Evolutionary conservation across 2,113 vertebrate genomes (phyloP), one percentile per base, ranked within the genome.

Genomic region (Nesoenas mayeri): DNA sequence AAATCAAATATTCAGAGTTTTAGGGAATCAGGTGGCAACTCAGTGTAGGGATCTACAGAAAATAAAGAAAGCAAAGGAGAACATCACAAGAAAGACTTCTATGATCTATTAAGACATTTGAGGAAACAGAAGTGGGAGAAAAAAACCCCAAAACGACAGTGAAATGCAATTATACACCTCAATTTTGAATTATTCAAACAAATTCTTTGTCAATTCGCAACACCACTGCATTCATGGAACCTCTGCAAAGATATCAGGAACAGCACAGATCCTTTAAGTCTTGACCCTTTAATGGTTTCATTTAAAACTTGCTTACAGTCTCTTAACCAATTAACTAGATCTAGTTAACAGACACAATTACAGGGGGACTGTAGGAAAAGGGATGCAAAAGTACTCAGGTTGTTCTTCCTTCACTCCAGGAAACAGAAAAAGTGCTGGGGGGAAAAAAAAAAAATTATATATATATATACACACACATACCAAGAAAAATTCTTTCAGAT

Each of bases 401-500:
- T 74, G 44, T 16, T 94, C 44, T 74, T 93, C 57, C 67, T 66
- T 80, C 58, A 51, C 32, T 86, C 20, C 65, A 84, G 56, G 48
- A 96, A 94, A 70, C 11, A 79, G 36, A 85, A 80, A 42, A n/a
- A 58, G 54, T 47, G 20, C 58, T 77, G 31, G 44, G 44, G 17
- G 7, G 3, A 67, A 79, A 67, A 66, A 8, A 8, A 3, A 56
- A 78, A 79, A 62, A n/a, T n/a, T n/a, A n/a, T n/a, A n/a, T n/a
- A n/a, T n/a, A n/a, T n/a, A n/a, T n/a, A n/a, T n/a, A n/a, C n/a
- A n/a, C n/a, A n/a, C n/a, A n/a, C n/a, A n/a, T n/a, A n/a, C n/a
- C n/a, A 50, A 79, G 50, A 96, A 89, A 71, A 77, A 79, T 82
- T 74, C 62, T 28, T 90, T 96, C 51, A 22, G n/a, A 53, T 51